These are phyloP conservation scores for Micromesistius poutassou DNA, from an alignment of 2,797 vertebrate species.

Conservation along the genomic window DNA sequence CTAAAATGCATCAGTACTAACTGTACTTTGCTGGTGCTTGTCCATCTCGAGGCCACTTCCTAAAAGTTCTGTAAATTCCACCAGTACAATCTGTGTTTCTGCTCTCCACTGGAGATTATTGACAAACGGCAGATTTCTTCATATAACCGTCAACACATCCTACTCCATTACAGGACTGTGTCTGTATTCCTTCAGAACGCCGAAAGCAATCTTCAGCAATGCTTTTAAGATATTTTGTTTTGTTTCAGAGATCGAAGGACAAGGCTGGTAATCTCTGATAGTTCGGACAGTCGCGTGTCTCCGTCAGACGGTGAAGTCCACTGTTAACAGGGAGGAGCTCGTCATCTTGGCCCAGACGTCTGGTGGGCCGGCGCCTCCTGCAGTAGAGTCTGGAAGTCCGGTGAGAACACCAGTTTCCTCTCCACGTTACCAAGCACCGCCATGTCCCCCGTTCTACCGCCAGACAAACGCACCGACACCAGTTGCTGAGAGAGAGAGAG, in stretches of 20 bases:
- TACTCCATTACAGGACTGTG: neutral
- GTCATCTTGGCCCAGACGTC: slow-evolving; percentile 21
- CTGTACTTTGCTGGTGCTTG: neutral
- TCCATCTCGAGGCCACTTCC: neutral
- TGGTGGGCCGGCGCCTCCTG: slow-evolving; percentile 41
- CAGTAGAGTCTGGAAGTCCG: slow-evolving; percentile 72
- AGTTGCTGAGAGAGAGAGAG: slow-evolving; percentile 65
- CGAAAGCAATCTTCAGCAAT: neutral
- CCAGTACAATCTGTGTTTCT: neutral
- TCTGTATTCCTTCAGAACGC: neutral
- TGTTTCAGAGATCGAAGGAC: neutral
- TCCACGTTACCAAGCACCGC: slow-evolving; percentile 70
- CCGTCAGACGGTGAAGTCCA: no score
- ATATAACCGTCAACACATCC: neutral
- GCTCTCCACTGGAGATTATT: neutral
- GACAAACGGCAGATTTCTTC: neutral
- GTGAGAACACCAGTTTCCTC: slow-evolving; percentile 77
- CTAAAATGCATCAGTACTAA: neutral
- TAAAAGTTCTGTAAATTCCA: no score
- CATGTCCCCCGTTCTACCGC: slow-evolving; percentile 73
- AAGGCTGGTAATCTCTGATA: neutral
- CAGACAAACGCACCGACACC: slow-evolving; percentile 69
- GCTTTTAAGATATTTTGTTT: neutral
- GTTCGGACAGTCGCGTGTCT: no score
- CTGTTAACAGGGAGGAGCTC: neutral